phyloP scores from a whole-genome alignment of 2,888 invertebrate genomes.

The Serripes groenlandicus region DNA sequence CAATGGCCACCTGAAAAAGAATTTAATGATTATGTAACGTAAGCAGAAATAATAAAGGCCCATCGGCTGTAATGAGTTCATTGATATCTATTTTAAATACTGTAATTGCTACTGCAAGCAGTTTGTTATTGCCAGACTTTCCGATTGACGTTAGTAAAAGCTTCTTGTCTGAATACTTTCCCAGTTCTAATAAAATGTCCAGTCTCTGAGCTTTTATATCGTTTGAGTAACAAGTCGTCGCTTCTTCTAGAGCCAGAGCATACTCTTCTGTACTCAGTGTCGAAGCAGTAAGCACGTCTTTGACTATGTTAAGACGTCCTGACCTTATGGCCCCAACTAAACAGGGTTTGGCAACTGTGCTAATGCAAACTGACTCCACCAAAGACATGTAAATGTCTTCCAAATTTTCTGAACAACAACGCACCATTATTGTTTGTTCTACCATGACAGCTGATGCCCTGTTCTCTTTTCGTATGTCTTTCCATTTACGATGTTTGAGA shows the following conservation, averaged over 20 bases:
- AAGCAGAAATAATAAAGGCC: background rate
- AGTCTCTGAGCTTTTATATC: background rate
- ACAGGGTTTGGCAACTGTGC: background rate
- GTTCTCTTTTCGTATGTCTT: background rate
- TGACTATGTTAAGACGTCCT: background rate
- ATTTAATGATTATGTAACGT: background rate
- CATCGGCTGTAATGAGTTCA: background rate
- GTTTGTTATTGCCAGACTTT: background rate
- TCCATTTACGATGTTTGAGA: background rate
- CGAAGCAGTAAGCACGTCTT: background rate
- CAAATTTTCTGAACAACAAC: background rate
- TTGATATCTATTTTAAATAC: background rate
- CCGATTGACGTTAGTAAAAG: background rate
- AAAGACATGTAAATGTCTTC: slow-evolving; percentile 1
- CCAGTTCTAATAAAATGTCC: background rate
- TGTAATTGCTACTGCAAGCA: background rate
- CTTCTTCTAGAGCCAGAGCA: background rate
- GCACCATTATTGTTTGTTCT: background rate
- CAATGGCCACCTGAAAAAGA: background rate
- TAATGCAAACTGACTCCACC: background rate
- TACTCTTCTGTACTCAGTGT: background rate
- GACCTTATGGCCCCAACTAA: background rate
- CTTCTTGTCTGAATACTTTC: background rate
- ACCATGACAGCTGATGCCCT: background rate
- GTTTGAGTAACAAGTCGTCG: background rate